Conservation (phyloP, 2,113 vertebrate genomes). For the Plecotus auritus region DNA sequence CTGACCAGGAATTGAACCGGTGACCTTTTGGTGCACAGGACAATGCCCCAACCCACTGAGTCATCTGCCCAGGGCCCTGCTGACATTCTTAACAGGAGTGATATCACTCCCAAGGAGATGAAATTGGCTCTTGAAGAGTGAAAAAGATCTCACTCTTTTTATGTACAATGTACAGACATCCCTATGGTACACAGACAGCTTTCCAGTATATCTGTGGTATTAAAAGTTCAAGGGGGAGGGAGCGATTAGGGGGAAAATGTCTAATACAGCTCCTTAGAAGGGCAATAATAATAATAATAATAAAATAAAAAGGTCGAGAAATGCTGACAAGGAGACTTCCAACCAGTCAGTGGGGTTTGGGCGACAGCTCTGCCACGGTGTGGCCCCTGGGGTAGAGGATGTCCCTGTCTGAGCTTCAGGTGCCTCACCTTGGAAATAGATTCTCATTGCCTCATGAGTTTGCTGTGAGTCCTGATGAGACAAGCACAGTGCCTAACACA, state of each 20-base stretch:
- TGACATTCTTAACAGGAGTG: not conserved
- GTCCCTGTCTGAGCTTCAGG: not conserved
- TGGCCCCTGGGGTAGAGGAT: not conserved
- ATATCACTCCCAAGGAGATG: not conserved
- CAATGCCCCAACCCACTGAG: not conserved
- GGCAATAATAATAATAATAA: no score
- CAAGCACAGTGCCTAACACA: not conserved
- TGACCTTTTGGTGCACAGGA: not conserved
- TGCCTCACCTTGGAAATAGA: not conserved
- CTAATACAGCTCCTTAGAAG: not conserved
- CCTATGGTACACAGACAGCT: not conserved
- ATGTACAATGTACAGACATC: not conserved
- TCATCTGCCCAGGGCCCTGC: not conserved
- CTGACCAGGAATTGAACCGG: not conserved
- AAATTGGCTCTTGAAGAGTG: not conserved
- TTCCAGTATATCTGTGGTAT: not conserved
- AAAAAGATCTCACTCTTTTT: not conserved
- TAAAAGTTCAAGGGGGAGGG: not conserved
- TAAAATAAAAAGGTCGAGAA: not conserved
- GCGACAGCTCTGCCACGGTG: not conserved
- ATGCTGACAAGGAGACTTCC: not conserved
- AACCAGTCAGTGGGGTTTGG: not conserved
- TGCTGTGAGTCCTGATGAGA: not conserved
- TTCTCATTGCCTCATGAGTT: not conserved
- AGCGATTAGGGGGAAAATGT: accelerated